Evolutionary conservation across 2,888 invertebrate species (phyloP), one percentile per base, ranked within the genome.

Genomic region (Malachius bipustulatus): DNA sequence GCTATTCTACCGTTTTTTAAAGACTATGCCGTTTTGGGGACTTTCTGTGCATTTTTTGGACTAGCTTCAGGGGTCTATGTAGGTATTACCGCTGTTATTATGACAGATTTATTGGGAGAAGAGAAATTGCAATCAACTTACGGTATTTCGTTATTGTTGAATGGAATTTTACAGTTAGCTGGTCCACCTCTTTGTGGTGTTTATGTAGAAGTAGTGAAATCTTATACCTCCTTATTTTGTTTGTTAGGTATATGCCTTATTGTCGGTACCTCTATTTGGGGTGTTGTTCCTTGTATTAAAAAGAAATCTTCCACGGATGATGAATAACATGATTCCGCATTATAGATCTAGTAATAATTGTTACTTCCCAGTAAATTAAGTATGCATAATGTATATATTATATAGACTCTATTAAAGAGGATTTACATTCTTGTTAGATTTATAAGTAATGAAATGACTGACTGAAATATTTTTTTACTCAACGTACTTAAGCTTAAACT

Each of bases 101-200:
- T 88, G 82, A 83, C 85, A 0, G 87, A 88, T 53, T 77, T 87
- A 77, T 55, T 88, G 4, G 88, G 88, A 0, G 78, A 81, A 0
- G 85, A 88, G 46, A 69, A 82, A n/a, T 59, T 88, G 0, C 83
- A 85, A 52, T 83, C 85, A 0, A 83, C 85, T 0, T 88, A 87
- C 49, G 88, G 88, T 1, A 84, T 88, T 16, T 84, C 85, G 44
- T 63, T 88, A 16, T 87, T 88, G 48, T 74, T 87, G 8, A 88
- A 87, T 49, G 88, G 88, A 2, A 70, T 88, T 32, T 58, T 87
- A 13, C 88, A 88, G 56, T 56, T 88, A 28, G 62, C 83, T 2
- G 87, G 88, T 0, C 88, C 88, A 1, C 87, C 87, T 1, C 64
- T 87, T n/a, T 85, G 85, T 53, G 85, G 85, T 0, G 48, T 74